Evolutionary conservation across 1,140 invertebrate species (phyloP).

Genomic region (Chironomus tepperi): DNA sequence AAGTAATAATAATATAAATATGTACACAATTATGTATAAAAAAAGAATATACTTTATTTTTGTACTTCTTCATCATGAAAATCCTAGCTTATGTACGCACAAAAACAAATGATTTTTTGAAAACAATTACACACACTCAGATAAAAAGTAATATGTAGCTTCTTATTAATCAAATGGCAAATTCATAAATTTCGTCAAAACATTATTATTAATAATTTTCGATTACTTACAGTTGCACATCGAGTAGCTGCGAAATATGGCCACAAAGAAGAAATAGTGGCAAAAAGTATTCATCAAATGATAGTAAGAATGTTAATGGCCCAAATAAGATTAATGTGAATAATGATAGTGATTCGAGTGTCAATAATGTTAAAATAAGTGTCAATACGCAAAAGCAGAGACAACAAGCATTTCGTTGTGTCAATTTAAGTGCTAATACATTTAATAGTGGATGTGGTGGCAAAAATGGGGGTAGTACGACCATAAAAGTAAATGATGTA

Average conservation of each 20-base stretch:
- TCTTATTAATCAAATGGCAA: too few species aligned
- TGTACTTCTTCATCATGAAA: constrained; percentile 1
- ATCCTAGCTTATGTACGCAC: constrained; percentile 15
- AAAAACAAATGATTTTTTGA: neutral
- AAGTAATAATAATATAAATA: neutral
- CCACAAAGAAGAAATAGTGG: neutral
- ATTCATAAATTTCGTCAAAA: neutral
- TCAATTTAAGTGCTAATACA: neutral
- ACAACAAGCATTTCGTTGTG: constrained; percentile 1
- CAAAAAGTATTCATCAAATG: neutral
- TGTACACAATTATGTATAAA: neutral
- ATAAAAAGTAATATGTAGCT: neutral
- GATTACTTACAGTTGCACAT: constrained; percentile 18
- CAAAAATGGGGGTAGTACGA: neutral
- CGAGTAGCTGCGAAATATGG: constrained; percentile 19
- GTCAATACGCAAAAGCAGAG: constrained; percentile 20
- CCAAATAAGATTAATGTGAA: constrained; percentile 16
- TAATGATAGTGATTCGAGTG: constrained; percentile 22
- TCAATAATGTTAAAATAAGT: neutral
- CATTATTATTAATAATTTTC: constrained; percentile 16
- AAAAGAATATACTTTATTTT: constrained; percentile 2
- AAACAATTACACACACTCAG: neutral
- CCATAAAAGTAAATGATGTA: constrained; percentile 26
- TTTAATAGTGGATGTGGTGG: too few species aligned
- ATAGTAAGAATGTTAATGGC: neutral